These are phyloP conservation scores for Myocastor coypus DNA, from an alignment of 2,113 vertebrate species.

Conservation along the genomic window DNA sequence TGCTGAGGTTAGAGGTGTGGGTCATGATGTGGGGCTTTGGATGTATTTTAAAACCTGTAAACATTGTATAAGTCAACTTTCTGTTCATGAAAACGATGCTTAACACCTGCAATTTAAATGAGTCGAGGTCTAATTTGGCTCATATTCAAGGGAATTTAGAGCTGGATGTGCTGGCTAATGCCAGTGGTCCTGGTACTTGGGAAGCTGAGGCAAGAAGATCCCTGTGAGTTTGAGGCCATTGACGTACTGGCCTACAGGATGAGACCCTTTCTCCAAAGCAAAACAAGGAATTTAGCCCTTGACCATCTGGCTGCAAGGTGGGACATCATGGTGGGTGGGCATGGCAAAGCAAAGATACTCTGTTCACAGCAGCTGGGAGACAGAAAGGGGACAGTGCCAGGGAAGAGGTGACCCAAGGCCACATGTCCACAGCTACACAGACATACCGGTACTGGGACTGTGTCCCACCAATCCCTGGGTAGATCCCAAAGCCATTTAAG, in stretches of 20 bases:
- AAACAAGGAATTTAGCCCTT: background rate
- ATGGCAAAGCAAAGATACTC: background rate
- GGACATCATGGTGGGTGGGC: background rate
- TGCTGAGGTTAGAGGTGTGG: background rate
- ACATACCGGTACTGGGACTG: background rate
- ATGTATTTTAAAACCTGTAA: conserved; percentile 47
- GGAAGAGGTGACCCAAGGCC: background rate
- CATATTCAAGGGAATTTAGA: background rate
- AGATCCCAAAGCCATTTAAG: background rate
- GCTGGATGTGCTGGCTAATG: background rate
- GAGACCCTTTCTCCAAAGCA: background rate
- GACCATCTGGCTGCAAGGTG: background rate
- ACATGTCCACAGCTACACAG: background rate
- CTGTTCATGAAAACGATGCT: background rate
- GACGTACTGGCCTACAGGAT: background rate
- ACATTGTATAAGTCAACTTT: background rate
- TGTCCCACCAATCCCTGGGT: background rate
- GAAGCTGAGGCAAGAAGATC: background rate
- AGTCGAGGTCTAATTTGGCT: background rate
- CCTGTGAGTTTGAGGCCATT: background rate
- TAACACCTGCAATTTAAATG: background rate
- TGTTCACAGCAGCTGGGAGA: background rate
- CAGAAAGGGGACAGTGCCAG: background rate
- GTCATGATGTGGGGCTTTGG: background rate
- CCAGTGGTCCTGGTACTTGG: background rate